Evolutionary conservation across 2,797 vertebrate genomes (phyloP), one percentile per base, ranked within the genome.

Genomic region (Hyperoplus immaculatus): DNA sequence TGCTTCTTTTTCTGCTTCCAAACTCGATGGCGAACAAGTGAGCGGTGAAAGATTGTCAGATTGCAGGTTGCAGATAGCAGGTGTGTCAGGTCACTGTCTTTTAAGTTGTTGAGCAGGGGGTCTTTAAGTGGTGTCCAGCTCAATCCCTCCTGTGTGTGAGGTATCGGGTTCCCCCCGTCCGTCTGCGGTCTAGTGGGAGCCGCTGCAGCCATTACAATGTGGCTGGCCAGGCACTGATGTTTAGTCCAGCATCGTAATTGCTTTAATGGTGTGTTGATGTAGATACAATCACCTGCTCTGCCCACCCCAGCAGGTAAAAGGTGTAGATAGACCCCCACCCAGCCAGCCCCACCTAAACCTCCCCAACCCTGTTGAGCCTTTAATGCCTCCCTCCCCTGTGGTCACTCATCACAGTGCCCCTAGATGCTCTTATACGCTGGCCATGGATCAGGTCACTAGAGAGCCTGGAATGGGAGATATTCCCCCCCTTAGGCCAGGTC

Each of bases 211-310:
- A 82, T 92, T 90, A 95, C 84, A 93, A 92, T 91, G 88, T 21
- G 74, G 72, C 84, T 51, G 80, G 66, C 81, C 85, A 88, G 91
- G 87, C 85, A 76, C 80, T 91, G 85, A 72, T 90, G 84, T 93
- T 92, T 93, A 84, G 87, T 89, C 68, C 82, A 3, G 77, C 74
- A 70, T 92, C 82, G 72, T 95, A 95, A 95, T 96, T 95, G 95
- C 92, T 95, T 95, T 96, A 95, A 95, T 94, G 92, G 93, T 93
- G 94, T 95, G 94, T 95, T 95, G 92, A 95, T 94, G 92, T 88
- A 93, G 94, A 95, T 96, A 95, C 91, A 95, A 96, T 96, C 94
- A 93, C 91, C 86, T 88, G 88, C 91, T 93, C 91, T 94, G 94
- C 93, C 93, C 93, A 92, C 88, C 94, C 93, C 91, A 94, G 91